Evolutionary conservation across 2,888 invertebrate genomes (phyloP), one percentile per base, ranked within the genome.

Genomic region (Heliconius ismenius): DNA sequence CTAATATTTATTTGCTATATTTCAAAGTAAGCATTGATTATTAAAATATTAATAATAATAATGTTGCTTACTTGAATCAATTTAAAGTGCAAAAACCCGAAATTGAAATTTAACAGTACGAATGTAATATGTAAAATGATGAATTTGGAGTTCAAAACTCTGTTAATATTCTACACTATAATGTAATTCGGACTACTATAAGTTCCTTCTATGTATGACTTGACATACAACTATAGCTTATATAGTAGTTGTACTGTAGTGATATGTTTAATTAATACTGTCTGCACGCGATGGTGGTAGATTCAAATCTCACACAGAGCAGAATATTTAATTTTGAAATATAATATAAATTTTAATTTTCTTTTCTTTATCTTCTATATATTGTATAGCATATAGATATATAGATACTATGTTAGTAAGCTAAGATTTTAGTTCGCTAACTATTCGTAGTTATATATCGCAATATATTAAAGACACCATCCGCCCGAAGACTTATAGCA

Each of bases 301-400:
- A 67, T 67, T 43, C 39, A 43, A 24, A 67, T 67, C 67, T 67
- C 65, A 67, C 15, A 67, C n/a, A n/a, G 39, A 15, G 24, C 39
- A 9, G 24, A 67, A 67, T 39, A 24, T 39, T 64, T 10, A 67
- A 7, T 15, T 67, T n/a, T 67, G 7, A 67, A 65, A 39, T 67
- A 67, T 24, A 15, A n/a, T n/a, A n/a, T n/a, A n/a, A n/a, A n/a
- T n/a, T 26, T 26, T 13, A 39, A 39, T 39, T 39, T 39, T 39
- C 3, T 11, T 39, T 39, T 3, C 11, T 11, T 11, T 39, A 39
- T 39, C 39, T 10, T 11, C 39, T 39, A 39, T 39, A 39, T 39
- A 39, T 39, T 28, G 3, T 28, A 28, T 3, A 26, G 26, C 26
- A 26, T 26, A 26, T 26, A 26, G 26, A 26, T 26, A 26, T 26